Conservation (phyloP, 2,888 invertebrate genomes). For the Allolobophora icterica region DNA sequence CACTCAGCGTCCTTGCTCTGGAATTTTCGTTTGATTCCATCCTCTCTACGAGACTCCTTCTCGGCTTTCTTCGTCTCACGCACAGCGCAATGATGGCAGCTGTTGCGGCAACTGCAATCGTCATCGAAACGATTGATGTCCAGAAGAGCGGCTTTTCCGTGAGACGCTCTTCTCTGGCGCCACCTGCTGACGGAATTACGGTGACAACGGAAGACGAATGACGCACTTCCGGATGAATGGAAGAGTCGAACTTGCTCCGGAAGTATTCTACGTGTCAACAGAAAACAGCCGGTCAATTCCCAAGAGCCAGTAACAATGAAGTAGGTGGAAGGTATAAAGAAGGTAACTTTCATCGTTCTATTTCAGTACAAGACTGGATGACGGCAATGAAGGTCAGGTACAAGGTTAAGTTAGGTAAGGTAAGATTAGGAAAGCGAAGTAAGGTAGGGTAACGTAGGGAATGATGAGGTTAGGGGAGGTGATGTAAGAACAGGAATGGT, state of each 20-base stretch:
- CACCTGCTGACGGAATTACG: background rate
- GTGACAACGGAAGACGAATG: background rate
- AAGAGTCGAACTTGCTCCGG: background rate
- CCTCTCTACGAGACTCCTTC: background rate
- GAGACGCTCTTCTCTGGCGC: slow-evolving; percentile 12
- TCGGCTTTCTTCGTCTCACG: background rate
- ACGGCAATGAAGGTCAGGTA: too few species aligned
- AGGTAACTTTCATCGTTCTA: too few species aligned
- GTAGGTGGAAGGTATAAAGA: too few species aligned
- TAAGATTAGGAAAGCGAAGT: too few species aligned
- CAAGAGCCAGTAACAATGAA: too few species aligned
- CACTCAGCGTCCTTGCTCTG: background rate
- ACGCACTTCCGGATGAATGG: background rate
- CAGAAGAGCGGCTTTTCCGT: slow-evolving; percentile 24
- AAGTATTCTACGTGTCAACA: background rate
- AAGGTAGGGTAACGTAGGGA: too few species aligned
- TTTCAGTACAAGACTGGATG: too few species aligned
- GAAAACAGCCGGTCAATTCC: background rate
- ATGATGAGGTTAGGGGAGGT: too few species aligned
- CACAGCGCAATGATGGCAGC: slow-evolving; percentile 29
- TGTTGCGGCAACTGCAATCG: background rate
- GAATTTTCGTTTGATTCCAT: background rate
- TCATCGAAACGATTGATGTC: slow-evolving; percentile 25
- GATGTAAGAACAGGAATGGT: too few species aligned
- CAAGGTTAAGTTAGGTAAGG: too few species aligned